Percentiles rank a stretch among this genome's conserved stretches.
Evolutionary conservation across 2,113 vertebrate genomes (phyloP).

Genomic region (Menura novaehollandiae): DNA sequence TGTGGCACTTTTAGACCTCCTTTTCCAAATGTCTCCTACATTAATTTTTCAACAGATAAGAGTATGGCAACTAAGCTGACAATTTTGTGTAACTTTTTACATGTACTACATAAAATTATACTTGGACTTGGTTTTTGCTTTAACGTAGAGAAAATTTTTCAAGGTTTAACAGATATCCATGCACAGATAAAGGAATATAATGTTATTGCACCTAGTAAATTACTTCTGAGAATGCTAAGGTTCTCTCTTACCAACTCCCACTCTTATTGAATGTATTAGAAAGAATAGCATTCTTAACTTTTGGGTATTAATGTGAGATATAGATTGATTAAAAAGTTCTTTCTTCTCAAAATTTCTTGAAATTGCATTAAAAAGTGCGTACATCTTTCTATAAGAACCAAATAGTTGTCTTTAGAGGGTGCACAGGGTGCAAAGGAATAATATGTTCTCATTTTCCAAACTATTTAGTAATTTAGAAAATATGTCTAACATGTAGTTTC

Average conservation of each 20-base stretch:
- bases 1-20: background rate
- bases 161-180: background rate
- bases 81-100: background rate
- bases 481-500: background rate
- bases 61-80: background rate
- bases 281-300: background rate
- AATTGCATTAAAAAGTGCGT: rapidly evolving
- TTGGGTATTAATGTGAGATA: background rate
- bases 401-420: background rate
- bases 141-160: background rate
- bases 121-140: background rate
- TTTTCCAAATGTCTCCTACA: background rate
- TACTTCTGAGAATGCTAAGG: background rate
- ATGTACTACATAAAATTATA: background rate
- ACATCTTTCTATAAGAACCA: background rate
- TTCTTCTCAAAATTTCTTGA: background rate
- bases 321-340: background rate
- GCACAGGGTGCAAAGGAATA: background rate
- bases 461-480: background rate
- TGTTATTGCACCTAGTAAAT: background rate
- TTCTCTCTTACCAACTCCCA: background rate
- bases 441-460: background rate
- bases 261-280: background rate
- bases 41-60: background rate
- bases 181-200: background rate